Percentiles rank a stretch among this genome's conserved stretches.
phyloP scores from a whole-genome alignment of 1,140 invertebrate genomes.

The Lepidotrigona ventralis region DNA sequence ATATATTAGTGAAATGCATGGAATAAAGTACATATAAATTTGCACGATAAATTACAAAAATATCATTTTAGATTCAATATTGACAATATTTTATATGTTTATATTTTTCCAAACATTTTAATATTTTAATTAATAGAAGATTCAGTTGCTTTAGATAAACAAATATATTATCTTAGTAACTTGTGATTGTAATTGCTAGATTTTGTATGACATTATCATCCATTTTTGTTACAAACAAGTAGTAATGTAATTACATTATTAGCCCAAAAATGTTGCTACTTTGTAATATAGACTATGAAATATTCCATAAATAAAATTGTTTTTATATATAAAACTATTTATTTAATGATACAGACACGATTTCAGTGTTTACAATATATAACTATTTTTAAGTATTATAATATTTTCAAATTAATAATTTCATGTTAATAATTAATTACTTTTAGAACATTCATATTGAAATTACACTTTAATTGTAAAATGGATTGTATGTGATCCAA shows the following conservation, averaged over 20 bases:
- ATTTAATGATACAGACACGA: neutral
- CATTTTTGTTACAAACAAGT: conserved; percentile 33
- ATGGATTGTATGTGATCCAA: conserved; percentile 99
- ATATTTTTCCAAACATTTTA: conserved; percentile 20
- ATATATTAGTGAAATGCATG: conserved; percentile 7
- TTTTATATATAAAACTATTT: conserved; percentile 39
- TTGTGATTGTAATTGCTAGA: conserved; percentile 33
- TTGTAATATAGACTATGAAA: conserved; percentile 18
- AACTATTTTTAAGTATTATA: conserved; percentile 8
- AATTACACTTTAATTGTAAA: conserved; percentile 88
- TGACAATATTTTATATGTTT: conserved; percentile 37
- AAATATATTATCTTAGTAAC: conserved; percentile 28
- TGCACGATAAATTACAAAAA: neutral
- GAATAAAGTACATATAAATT: conserved; percentile 21
- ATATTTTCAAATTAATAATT: neutral
- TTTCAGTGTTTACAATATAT: conserved; percentile 18
- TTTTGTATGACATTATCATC: conserved; percentile 12
- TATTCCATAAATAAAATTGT: conserved; percentile 39
- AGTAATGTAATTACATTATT: conserved; percentile 22
- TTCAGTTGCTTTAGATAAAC: conserved; percentile 3
- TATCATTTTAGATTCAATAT: conserved; percentile 23
- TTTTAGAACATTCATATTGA: neutral
- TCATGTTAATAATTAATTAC: neutral
- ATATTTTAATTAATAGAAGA: conserved; percentile 29
- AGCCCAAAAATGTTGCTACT: conserved; percentile 14